phyloP scores from a whole-genome alignment of 2,113 vertebrate species.

The Tinamus guttatus region DNA sequence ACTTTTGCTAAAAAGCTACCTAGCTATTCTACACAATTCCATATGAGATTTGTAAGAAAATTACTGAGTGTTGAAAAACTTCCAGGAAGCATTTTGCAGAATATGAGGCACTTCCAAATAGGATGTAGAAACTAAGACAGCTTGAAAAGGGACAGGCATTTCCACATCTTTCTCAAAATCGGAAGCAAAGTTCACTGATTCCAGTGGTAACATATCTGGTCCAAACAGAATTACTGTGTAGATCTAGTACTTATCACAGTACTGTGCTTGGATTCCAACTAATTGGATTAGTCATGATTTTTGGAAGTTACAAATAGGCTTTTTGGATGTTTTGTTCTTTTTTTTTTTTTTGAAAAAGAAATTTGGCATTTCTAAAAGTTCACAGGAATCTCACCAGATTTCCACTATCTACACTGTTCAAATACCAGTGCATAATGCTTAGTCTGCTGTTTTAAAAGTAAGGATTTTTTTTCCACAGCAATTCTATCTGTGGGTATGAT shows the following conservation, averaged over 20 bases:
- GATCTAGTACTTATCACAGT: neutral
- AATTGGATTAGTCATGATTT: neutral
- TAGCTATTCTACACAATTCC: neutral
- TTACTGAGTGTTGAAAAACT: too few species aligned
- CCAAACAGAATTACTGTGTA: neutral
- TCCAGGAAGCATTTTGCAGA: neutral
- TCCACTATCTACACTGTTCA: neutral
- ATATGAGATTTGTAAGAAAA: neutral
- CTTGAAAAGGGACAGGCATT: neutral
- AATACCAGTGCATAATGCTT: neutral
- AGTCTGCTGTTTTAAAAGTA: neutral
- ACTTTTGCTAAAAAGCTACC: neutral
- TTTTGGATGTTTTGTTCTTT: neutral
- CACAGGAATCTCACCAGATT: neutral
- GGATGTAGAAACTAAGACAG: neutral
- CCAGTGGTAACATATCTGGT: neutral
- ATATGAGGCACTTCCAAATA: neutral
- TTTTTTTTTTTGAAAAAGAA: neutral
- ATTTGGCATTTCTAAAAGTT: neutral
- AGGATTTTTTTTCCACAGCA: neutral
- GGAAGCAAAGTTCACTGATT: neutral
- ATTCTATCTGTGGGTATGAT: neutral
- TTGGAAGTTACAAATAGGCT: neutral
- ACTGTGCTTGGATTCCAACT: neutral
- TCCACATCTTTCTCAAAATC: neutral